Evolutionary conservation across 2,113 vertebrate species (phyloP).

Genomic region (Pomatorhinus ruficollis): DNA sequence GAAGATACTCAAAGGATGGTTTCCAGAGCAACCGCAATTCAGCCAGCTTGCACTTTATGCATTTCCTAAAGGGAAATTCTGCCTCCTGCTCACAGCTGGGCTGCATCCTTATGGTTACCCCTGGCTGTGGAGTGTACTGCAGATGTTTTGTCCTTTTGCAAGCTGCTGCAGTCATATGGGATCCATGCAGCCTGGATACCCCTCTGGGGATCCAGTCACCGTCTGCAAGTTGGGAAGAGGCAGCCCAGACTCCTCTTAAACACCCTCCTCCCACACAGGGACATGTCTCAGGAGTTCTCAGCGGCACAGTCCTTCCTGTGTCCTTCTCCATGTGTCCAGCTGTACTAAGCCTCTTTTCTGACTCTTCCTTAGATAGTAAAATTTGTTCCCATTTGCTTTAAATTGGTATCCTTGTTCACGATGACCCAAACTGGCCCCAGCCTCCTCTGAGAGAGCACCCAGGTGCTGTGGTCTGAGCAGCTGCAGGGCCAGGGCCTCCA

Average conservation of each 20-base stretch:
- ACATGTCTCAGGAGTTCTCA: neutral
- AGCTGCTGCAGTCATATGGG: neutral
- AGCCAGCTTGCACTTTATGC: neutral
- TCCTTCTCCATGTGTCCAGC: neutral
- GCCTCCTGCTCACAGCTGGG: slow-evolving; percentile 1
- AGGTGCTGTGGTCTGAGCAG: neutral
- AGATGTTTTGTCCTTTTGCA: neutral
- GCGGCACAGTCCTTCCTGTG: neutral
- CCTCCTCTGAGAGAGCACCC: neutral
- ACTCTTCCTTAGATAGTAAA: neutral
- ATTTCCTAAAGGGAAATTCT: neutral
- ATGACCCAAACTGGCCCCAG: neutral
- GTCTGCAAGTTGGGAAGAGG: neutral
- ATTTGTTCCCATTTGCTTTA: neutral
- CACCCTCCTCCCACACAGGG: neutral
- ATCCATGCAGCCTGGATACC: neutral
- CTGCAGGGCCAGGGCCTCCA: too few relatives aligned
- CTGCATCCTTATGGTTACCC: neutral
- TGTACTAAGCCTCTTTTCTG: neutral
- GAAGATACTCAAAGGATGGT: neutral
- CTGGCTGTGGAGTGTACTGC: neutral
- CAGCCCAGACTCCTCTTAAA: neutral
- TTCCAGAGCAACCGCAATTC: slow-evolving; percentile 1
- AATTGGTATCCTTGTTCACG: neutral
- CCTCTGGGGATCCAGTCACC: neutral